Evolutionary conservation across 2,113 vertebrate species (phyloP), one percentile per base, ranked within the genome.

Genomic region (Oxyura jamaicensis): DNA sequence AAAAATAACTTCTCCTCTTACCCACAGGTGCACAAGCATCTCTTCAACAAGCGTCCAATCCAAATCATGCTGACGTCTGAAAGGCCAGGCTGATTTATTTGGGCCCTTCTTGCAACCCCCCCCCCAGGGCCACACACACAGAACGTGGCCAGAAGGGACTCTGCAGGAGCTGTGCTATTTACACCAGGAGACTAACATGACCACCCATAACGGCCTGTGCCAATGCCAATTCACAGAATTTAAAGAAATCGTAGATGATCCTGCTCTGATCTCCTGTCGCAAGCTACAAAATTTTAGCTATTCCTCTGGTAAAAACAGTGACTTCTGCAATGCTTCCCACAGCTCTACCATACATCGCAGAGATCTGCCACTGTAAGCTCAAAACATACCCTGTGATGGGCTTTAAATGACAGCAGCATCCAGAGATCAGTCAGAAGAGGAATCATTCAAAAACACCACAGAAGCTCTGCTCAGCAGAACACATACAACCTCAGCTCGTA

Each of bases 1-100:
- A 92, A 92, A 84, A 94, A 75, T 16, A 90, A 91, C 77, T 72
- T 93, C 86, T 96, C 86, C 88, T 94, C 81, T 96, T 94, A 94
- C 75, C 56, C 93, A 90, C 26, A 72, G 56, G 48, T 88, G 73
- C 35, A 58, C 48, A 67, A 85, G 73, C 60, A 50, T 86, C 59
- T 83, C 79, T n/a, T 26, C n/a, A 56, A 75, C 56, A 48, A 1
- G 11, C 29, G 35, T 22, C 58, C 13, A 52, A 23, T 86, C 65
- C 80, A 90, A 94, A 78, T 60, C n/a, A n/a, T 7, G 23, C 46
- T 65, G 22, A 83, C 69, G 79, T 63, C 41, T 58, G 50, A 71
- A 41, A 89, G 44, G 56, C 26, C 35, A 78, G 56, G 62, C 8
- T 81, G 74, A 68, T 35, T 89, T 91, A 86, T 90, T 58, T 83